Base-by-base conservation (phyloP, 2,797 vertebrate species). In the Dromococcyx pavoninus region DNA sequence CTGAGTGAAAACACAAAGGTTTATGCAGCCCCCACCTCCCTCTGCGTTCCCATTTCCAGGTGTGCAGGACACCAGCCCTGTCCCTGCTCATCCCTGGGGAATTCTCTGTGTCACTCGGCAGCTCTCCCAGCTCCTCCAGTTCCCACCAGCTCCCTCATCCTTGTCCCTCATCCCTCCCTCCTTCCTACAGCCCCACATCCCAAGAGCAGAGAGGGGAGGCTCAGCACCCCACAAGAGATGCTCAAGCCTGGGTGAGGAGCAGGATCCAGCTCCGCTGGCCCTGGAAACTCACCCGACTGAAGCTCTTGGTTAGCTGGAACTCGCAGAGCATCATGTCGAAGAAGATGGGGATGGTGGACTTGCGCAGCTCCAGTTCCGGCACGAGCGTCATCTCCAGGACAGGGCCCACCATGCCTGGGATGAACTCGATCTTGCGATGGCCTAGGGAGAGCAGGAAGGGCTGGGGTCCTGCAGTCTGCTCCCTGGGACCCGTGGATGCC, bases 281-380 rank as follows among this genome's bases (percentile, higher is more conserved):
- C 48, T 0, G 1, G 33, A 6, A 8, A 8, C 96, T 84, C 77
- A 97, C 97, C 86, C n/a, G 79, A 73, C 94, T 75, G 87, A 97
- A 97, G 91, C 79, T 56, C 5, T 21, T 5, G 3, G 76, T 94
- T 66, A 94, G 86, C 71, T 81, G 88, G 65, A 94, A 96, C 91
- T 97, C 97, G 28, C 97, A 97, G 43, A 96, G 91, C 97, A 97
- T 97, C 97, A 97, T 97, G 92, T 97, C 97, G 0, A 97, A 97
- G 94, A 97, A 97, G 83, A 97, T 97, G 90, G 96, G 96, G 78
- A 97, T 97, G 85, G 97, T 97, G 90, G 96, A 91, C 2, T 30
- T 97, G 79, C 96, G 97, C 74, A 97, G 95, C 79, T 97, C 95
- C 64, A 60, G 86, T 87, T 97, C 96, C 0, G 97, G 97, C 75